These are phyloP conservation scores for Channa maculata DNA, from an alignment of 2,113 vertebrate genomes.

Conservation along the genomic window DNA sequence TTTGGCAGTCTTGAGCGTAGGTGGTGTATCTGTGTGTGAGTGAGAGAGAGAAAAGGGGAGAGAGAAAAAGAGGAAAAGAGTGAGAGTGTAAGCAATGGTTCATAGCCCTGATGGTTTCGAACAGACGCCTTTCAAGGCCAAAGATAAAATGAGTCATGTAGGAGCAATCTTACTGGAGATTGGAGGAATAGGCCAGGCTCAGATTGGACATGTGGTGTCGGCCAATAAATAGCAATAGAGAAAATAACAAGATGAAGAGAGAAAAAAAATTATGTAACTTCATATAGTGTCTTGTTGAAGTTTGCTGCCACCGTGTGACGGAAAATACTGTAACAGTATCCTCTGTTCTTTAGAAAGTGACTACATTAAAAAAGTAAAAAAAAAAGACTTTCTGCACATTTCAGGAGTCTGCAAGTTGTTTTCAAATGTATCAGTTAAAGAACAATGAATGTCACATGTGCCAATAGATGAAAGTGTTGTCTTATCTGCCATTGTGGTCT, in stretches of 20 bases:
- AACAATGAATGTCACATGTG: too few species aligned
- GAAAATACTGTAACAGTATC: conserved; percentile 2
- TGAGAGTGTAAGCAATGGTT: conserved; percentile 63
- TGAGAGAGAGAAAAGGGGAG: background rate
- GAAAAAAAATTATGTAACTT: conserved; percentile 39
- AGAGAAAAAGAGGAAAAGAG: conserved; percentile 23
- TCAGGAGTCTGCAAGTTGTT: too few species aligned
- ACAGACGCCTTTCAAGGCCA: conserved; percentile 68
- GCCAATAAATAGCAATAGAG: conserved; percentile 35
- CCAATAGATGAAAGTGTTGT: too few species aligned
- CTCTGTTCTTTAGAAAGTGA: background rate
- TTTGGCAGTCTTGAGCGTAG: conserved; percentile 70
- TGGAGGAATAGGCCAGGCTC: conserved; percentile 40
- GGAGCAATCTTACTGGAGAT: conserved; percentile 47
- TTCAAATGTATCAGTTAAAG: too few species aligned
- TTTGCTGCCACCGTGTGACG: conserved; percentile 72
- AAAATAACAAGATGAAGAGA: conserved; percentile 22
- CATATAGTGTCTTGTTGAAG: conserved; percentile 40
- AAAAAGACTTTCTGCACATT: too few species aligned
- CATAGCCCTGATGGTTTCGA: conserved; percentile 66
- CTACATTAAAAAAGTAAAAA: too few species aligned
- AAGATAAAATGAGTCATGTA: conserved; percentile 75
- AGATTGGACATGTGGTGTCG: conserved; percentile 40
- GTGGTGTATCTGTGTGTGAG: conserved; percentile 39
- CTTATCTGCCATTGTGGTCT: too few species aligned